Evolutionary conservation across 2,113 vertebrate species (phyloP), one percentile per base, ranked within the genome.

Genomic region (Tetraodon nigroviridis): DNA sequence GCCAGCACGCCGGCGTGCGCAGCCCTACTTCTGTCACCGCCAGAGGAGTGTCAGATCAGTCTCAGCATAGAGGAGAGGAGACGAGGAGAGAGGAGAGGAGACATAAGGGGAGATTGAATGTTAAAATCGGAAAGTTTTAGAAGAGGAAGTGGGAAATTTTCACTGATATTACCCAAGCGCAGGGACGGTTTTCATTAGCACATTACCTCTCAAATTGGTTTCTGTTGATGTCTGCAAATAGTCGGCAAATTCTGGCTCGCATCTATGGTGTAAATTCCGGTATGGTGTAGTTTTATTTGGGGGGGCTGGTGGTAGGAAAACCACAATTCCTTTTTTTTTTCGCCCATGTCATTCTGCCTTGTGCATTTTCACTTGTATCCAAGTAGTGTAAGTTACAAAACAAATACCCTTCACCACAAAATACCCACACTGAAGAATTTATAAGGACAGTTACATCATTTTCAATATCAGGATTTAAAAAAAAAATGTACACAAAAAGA

Each of bases 1-100:
- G 89, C 90, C 76, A 66, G 81, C 86, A 80, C 74, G 68, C 87
- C 75, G 86, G 84, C 84, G 90, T 87, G 88, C 55, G 71, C 91
- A 95, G 92, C 92, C 46, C 93, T 94, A 93, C 91, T 96, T 96
- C 92, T 98, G 93, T 95, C 93, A 92, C 84, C 89, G 83, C 90
- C 86, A 88, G 89, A 85, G 77, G 80, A 90, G 85, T 86, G 85
- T 90, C 88, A 88, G 87, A 92, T 92, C 88, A 86, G 90, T 93
- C 95, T 95, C 92, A 63, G 87, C 80, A 64, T 54, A 50, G 61
- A 62, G 41, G 24, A 46, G 44, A 49, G 19, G 41, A 20, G 29
- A 17, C 16, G 41, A 50, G 51, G 41, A 6, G 18, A 45, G 27
- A 42, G 53, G 29, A 54, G 40, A 45, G 19, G 17, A 29, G 51